Conservation (phyloP, 1,140 invertebrate genomes). For the Sipha flava region DNA sequence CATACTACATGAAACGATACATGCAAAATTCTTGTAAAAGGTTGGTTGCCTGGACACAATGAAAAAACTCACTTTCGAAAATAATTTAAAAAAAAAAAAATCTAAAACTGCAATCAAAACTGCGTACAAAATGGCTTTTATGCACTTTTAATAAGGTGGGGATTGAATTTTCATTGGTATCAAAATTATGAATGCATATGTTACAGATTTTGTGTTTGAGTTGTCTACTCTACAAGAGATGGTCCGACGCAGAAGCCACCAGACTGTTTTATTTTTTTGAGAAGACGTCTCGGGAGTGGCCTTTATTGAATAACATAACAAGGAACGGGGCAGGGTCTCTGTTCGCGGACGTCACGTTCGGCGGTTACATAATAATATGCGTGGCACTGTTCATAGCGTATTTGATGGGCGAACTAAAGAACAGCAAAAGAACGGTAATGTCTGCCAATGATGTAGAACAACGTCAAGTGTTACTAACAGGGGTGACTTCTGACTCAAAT, state of each 20-base stretch:
- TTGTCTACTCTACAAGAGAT: conserved; percentile 57
- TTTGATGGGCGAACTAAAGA: conserved; percentile 54
- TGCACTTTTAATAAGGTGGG: too few relatives aligned
- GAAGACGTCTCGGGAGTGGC: conserved; percentile 64
- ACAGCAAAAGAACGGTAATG: conserved; percentile 52
- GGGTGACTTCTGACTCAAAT: too few relatives aligned
- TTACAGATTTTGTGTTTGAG: conserved; percentile 56
- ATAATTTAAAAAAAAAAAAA: too few relatives aligned
- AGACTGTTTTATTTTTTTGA: conserved; percentile 56
- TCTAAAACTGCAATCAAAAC: too few relatives aligned
- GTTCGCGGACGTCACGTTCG: conserved; percentile 53
- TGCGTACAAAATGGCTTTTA: too few relatives aligned
- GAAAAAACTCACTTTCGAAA: too few relatives aligned
- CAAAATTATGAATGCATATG: background rate
- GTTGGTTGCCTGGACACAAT: too few relatives aligned
- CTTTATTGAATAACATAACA: conserved; percentile 60
- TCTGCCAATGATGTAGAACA: background rate
- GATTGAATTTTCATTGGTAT: too few relatives aligned
- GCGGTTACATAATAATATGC: conserved; percentile 62
- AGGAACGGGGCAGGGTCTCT: conserved; percentile 55
- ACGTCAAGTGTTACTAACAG: too few relatives aligned
- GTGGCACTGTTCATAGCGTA: conserved; percentile 56
- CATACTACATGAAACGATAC: too few relatives aligned
- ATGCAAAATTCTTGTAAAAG: too few relatives aligned
- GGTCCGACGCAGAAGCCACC: conserved; percentile 61